These are phyloP conservation scores for Sturmia bella DNA, from an alignment of 2,888 invertebrate species.

Conservation along the genomic window DNA sequence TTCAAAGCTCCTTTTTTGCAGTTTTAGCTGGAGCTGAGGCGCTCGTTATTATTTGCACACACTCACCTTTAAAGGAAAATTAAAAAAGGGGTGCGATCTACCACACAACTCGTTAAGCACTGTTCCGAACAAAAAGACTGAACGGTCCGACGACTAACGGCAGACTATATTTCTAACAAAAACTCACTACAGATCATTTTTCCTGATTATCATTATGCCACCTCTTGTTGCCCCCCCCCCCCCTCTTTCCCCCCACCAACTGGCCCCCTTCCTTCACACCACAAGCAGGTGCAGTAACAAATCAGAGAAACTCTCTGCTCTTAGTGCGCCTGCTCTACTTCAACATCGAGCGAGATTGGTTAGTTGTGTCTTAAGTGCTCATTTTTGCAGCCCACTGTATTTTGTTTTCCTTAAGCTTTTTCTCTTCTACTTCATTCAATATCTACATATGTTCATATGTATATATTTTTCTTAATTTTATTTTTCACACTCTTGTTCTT, in stretches of 20 bases:
- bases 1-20: conserved; percentile 66
- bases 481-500: conserved; percentile 36
- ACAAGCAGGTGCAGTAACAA: neutral
- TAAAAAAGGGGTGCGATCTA: conserved; percentile 80
- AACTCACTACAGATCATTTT: conserved; percentile 77
- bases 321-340: conserved; percentile 56
- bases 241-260: neutral
- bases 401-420: conserved; percentile 15
- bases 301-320: neutral
- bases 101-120: conserved; percentile 81
- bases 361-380: neutral
- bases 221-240: neutral
- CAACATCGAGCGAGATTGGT: conserved; percentile 18
- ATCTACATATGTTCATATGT: conserved; percentile 10
- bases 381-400: conserved; percentile 52
- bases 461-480: neutral
- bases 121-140: conserved; percentile 81
- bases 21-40: conserved; percentile 55
- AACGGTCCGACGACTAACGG: conserved; percentile 82
- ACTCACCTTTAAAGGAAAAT: conserved; percentile 82
- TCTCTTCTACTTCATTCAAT: neutral
- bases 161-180: conserved; percentile 81
- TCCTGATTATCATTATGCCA: conserved; percentile 55
- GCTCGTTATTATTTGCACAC: conserved; percentile 70
- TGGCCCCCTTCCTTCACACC: too few relatives aligned